Evolutionary conservation across 2,113 vertebrate genomes (phyloP), one percentile per base, ranked within the genome.

Genomic region (Datnioides undecimradiatus): DNA sequence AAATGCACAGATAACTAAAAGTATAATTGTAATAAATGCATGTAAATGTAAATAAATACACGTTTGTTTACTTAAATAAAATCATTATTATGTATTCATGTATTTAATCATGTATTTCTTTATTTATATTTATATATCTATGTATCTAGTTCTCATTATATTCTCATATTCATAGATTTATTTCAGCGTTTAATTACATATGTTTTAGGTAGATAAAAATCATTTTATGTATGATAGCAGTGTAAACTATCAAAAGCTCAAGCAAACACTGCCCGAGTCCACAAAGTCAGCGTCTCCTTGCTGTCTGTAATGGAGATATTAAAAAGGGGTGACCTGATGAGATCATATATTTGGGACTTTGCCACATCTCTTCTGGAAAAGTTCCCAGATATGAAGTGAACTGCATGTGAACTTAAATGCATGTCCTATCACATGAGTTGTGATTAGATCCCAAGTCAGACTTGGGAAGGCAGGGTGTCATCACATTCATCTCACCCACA

Each of bases 281-380:
- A 64, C 68, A 74, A 46, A 64, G 38, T 65, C n/a, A 3, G 76
- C 19, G 27, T 45, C 6, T 23, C 19, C 41, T 34, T 41, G 38
- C 40, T n/a, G 25, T 66, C 36, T n/a, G 46, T 12, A n/a, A 48
- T 27, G 27, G 38, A 46, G 31, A 21, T 23, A 62, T 52, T 60
- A 5, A 11, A 2, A 29, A 49, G 25, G 31, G 10, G n/a, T 12
- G 11, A 40, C 48, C 8, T 49, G 41, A 29, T 49, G 4, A 34
- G 7, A 63, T 63, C 29, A 40, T 9, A 23, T 43, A 62, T 54
- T 52, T 77, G 25, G 52, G 52, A 52, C 29, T 45, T 25, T 43
- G 10, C 19, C 19, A 14, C 51, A 21, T 48, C 11, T 17, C 16
- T 25, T 54, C 6, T 43, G 25, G 29, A 2, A 2, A 41, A 34